A percentile compares a stretch with the other conserved stretches of the same genome.
Evolutionary conservation across 2,113 vertebrate genomes (phyloP).

Genomic region (Heliornis fulica): DNA sequence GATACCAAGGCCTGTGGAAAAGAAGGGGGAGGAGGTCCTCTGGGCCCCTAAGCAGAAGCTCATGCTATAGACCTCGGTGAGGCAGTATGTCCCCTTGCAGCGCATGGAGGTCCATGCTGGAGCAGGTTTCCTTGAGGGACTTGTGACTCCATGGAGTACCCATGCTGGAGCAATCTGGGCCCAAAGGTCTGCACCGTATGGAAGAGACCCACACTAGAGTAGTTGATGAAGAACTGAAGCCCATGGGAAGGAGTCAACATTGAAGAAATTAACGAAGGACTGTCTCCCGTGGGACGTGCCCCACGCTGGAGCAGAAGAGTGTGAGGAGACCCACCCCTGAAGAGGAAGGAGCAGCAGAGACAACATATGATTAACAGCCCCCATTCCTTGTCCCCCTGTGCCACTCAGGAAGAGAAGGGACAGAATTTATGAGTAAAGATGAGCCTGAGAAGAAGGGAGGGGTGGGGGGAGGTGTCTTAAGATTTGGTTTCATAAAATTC

Average conservation of each 20-base stretch:
- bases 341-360: background rate
- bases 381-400: accelerated
- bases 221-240: background rate
- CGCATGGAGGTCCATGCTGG: accelerated
- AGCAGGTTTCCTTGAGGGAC: background rate
- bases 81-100: background rate
- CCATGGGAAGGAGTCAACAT: accelerated
- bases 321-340: background rate
- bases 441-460: background rate
- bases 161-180: background rate
- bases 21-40: background rate
- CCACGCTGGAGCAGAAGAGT: background rate
- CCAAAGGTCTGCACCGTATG: background rate
- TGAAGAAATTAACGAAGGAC: background rate
- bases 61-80: accelerated
- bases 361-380: accelerated
- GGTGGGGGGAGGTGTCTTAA: background rate
- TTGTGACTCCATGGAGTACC: background rate
- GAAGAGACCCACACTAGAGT: accelerated
- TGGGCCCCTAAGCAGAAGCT: accelerated
- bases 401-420: accelerated
- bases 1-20: background rate
- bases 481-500: background rate
- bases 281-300: background rate
- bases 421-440: background rate